A percentile compares a stretch with the other conserved stretches of the same genome.
Evolutionary conservation across 2,113 vertebrate genomes (phyloP).

Genomic region (Cyprinodon brontotheroides): DNA sequence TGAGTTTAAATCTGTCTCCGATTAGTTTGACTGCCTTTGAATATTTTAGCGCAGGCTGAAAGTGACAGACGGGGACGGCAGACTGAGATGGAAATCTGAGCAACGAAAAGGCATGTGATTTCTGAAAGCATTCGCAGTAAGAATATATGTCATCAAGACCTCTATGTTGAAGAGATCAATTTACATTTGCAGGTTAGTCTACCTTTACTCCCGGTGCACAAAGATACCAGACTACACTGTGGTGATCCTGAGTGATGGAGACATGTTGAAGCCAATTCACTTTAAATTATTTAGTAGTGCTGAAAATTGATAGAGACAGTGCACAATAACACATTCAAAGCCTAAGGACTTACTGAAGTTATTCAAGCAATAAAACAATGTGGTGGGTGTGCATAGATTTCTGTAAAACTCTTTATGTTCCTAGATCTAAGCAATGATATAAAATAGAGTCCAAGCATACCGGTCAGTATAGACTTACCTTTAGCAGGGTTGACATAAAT

Average conservation of each 20-base stretch:
- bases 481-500: slow-evolving; percentile 99
- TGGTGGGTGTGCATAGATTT: neutral
- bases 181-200: neutral
- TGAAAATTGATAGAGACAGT: neutral
- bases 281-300: slow-evolving; percentile 41
- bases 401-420: neutral
- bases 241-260: slow-evolving; percentile 15
- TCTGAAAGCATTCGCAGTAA: slow-evolving; percentile 4
- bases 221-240: slow-evolving; percentile 11
- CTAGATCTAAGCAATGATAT: neutral
- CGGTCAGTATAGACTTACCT: slow-evolving; percentile 80
- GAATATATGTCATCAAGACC: neutral
- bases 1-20: slow-evolving; percentile 20
- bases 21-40: slow-evolving; percentile 44
- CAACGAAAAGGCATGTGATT: slow-evolving; percentile 7
- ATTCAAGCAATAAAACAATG: neutral
- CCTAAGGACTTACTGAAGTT: neutral
- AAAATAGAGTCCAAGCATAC: neutral
- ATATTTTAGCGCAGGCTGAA: slow-evolving; percentile 42
- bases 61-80: slow-evolving; percentile 21
- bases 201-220: neutral
- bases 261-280: slow-evolving; percentile 36
- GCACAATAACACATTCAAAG: slow-evolving; percentile 13
- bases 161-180: neutral
- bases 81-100: slow-evolving; percentile 19